Evolutionary conservation across 2,797 vertebrate genomes (phyloP), one percentile per base, ranked within the genome.

Genomic region (Podargus strigoides): DNA sequence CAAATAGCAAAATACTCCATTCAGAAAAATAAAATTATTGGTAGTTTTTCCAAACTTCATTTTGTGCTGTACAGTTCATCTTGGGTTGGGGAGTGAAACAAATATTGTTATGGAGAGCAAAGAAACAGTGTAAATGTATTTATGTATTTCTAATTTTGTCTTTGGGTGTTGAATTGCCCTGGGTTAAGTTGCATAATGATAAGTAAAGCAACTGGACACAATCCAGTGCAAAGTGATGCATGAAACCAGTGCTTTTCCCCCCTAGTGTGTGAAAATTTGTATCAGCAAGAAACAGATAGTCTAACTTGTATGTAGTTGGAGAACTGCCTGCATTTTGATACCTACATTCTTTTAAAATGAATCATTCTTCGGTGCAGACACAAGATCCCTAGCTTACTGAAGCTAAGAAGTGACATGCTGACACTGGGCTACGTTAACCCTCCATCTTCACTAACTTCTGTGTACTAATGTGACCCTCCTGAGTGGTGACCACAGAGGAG

Each of bases 231-330:
- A 95, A 96, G 93, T 67, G 96, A 94, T 91, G 92, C 89, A 83
- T 95, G 93, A 90, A 96, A 96, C 80, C 83, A 83, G 89, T 59
- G 62, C 79, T 93, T 94, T 94, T 82, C 85, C 81, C 92, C 89
- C 83, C 52, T 83, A 81, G 89, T 5, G 85, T 87, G 95, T 95
- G 90, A 95, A 96, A 95, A 96, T 93, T 92, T 88, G 66, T 93
- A 95, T 96, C 97, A 94, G 94, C 94, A 93, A 95, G 95, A 95
- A 97, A 81, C 93, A 89, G 94, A 95, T 77, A 96, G 77, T 88
- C 86, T 78, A 73, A 76, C 83, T 91, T 91, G 81, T 34, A 39
- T 76, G 88, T 75, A 80, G 91, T 41, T 94, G 92, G 91, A 89
- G 94, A 88, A 49, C 56, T 67, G 87, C 85, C 78, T 91, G 89